Percentiles rank a stretch among this genome's conserved stretches.
Conservation (phyloP, 2,113 vertebrate species). For the Aphyosemion australe region DNA sequence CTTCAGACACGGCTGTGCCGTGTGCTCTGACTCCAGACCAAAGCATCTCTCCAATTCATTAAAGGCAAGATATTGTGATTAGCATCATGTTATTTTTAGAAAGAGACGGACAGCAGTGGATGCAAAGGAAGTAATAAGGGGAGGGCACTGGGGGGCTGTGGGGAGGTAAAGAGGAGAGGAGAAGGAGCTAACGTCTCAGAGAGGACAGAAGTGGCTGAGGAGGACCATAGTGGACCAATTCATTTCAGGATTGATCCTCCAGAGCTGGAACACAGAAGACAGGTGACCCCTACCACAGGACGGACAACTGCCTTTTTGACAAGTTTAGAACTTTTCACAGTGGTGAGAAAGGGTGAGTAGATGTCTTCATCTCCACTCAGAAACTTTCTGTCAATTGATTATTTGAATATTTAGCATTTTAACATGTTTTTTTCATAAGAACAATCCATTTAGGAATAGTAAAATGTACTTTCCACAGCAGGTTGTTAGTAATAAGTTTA, state of each 20-base stretch:
- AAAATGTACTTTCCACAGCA: background rate
- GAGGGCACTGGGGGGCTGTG: conserved; percentile 53
- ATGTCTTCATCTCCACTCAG: background rate
- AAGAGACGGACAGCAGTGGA: conserved; percentile 48
- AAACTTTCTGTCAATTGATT: background rate
- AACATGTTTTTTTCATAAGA: background rate
- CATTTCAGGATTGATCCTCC: conserved; percentile 34
- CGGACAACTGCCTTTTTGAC: conserved; percentile 44
- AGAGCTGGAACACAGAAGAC: conserved; percentile 11
- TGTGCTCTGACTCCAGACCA: conserved; percentile 13
- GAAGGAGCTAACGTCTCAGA: conserved; percentile 41
- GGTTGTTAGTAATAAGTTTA: background rate
- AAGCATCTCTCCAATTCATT: conserved; percentile 41
- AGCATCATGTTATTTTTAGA: conserved; percentile 75
- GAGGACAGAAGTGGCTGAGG: conserved; percentile 43
- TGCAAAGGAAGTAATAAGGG: conserved; percentile 67
- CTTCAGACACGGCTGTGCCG: background rate
- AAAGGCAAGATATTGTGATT: conserved; percentile 60
- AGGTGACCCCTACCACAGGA: conserved; percentile 16
- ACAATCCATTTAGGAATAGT: background rate
- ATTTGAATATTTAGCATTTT: too few species aligned
- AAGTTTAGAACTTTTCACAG: conserved; percentile 26
- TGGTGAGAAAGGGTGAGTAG: conserved; percentile 55
- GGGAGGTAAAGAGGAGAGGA: conserved; percentile 49
- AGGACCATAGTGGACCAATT: conserved; percentile 34